These are phyloP conservation scores for Halesus radiatus DNA, from an alignment of 1,140 invertebrate genomes.

Conservation along the genomic window DNA sequence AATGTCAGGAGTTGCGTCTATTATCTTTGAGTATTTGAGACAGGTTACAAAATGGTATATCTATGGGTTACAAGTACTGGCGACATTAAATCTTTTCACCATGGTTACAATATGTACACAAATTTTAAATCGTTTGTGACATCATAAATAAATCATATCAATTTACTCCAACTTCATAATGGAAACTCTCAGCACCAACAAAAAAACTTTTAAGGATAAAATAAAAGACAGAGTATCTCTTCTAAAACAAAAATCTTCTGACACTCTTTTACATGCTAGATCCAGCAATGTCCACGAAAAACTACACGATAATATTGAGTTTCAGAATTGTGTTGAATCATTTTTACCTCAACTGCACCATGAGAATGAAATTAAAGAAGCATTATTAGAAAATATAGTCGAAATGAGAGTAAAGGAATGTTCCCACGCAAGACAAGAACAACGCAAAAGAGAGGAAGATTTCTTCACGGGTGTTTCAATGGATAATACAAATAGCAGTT, in stretches of 20 bases:
- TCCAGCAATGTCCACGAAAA: conserved; percentile 11
- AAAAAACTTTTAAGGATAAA: conserved; percentile 47
- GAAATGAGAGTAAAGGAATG: conserved; percentile 30
- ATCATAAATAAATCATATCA: too few species aligned
- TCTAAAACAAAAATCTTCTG: conserved; percentile 44
- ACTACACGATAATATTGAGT: conserved; percentile 1
- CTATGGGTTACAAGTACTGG: too few species aligned
- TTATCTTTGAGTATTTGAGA: too few species aligned
- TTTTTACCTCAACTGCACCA: conserved; percentile 37
- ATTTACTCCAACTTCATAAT: neutral
- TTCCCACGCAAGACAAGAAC: conserved; percentile 11
- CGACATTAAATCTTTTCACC: too few species aligned
- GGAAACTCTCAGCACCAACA: neutral
- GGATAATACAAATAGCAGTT: neutral
- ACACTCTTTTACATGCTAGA: conserved; percentile 40
- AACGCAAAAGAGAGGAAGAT: conserved; percentile 29
- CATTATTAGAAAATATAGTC: conserved; percentile 14
- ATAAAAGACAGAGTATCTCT: conserved; percentile 39
- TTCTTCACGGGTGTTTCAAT: conserved; percentile 33
- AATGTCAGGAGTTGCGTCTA: too few species aligned
- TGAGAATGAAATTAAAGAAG: conserved; percentile 44
- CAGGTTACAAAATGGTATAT: too few species aligned
- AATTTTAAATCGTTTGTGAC: too few species aligned
- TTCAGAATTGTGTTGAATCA: neutral
- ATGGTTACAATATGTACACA: too few species aligned